These are phyloP conservation scores for Yponomeuta cagnagella DNA, from an alignment of 2,888 invertebrate species.

Conservation along the genomic window DNA sequence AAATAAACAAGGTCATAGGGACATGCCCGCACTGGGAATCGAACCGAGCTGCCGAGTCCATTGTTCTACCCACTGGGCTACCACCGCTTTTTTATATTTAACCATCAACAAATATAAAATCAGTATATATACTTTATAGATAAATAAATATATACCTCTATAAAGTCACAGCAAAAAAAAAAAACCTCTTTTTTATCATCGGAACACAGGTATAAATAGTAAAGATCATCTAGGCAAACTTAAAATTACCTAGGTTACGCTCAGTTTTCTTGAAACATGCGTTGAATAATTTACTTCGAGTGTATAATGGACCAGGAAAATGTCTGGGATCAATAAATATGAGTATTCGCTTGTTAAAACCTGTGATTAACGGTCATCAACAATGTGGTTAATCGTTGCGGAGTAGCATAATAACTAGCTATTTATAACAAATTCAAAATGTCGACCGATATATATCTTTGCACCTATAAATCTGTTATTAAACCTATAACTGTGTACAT, in stretches of 20 bases:
- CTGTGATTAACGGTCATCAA: constrained; percentile 40
- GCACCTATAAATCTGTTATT: neutral
- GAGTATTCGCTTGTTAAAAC: constrained; percentile 28
- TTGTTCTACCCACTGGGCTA: too few species aligned
- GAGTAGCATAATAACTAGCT: constrained; percentile 31
- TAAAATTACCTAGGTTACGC: neutral
- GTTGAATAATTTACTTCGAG: constrained; percentile 18
- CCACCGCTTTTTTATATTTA: too few species aligned
- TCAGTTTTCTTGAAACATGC: neutral
- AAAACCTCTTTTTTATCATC: too few species aligned
- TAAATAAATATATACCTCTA: too few species aligned
- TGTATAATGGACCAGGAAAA: constrained; percentile 23
- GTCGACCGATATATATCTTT: constrained; percentile 16
- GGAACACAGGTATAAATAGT: neutral
- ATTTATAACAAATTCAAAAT: constrained; percentile 31
- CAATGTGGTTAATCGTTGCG: constrained; percentile 30
- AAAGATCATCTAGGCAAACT: neutral
- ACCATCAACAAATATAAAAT: too few species aligned
- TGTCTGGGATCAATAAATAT: constrained; percentile 24
- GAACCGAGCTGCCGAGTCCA: too few species aligned
- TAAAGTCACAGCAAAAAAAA: too few species aligned
- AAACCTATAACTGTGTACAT: neutral
- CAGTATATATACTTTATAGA: too few species aligned
- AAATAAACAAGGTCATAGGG: too few species aligned
- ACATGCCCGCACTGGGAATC: too few species aligned